Evolutionary conservation across 1,140 invertebrate genomes (phyloP).

Genomic region (Tyrophagus putrescentiae): DNA sequence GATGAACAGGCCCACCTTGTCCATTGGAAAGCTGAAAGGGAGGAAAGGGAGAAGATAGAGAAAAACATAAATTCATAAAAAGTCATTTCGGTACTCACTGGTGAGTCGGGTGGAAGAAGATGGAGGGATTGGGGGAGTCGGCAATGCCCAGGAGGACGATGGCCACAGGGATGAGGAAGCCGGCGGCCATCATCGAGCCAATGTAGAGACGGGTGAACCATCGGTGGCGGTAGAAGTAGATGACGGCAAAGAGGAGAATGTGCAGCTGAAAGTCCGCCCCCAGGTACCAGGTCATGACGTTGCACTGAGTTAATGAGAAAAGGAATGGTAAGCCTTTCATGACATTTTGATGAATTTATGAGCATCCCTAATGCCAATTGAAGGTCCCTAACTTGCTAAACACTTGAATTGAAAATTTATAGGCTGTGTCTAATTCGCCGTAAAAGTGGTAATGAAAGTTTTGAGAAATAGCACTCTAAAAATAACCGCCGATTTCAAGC

Average conservation of each 20-base stretch:
- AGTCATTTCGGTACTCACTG: background rate
- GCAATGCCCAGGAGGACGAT: slow-evolving; percentile 5
- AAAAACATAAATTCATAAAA: background rate
- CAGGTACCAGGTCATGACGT: slow-evolving; percentile 17
- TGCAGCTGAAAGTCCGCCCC: slow-evolving; percentile 14
- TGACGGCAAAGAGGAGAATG: slow-evolving; percentile 11
- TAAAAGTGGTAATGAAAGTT: too few relatives aligned
- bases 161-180: background rate
- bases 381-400: too few relatives aligned
- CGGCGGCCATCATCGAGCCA: background rate
- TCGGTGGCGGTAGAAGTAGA: background rate
- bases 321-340: too few relatives aligned
- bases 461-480: too few relatives aligned
- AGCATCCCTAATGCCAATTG: too few relatives aligned
- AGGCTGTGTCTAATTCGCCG: too few relatives aligned
- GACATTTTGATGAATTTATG: too few relatives aligned
- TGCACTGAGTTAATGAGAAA: too few relatives aligned
- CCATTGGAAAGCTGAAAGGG: slow-evolving; percentile 4
- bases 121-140: slow-evolving; percentile 16
- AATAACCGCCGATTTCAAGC: background rate
- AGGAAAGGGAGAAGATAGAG: background rate
- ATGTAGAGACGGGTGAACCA: background rate
- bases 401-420: too few relatives aligned
- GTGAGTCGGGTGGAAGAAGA: slow-evolving; percentile 11
- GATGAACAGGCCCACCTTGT: slow-evolving; percentile 14